These are phyloP conservation scores for Apostichopus japonicus DNA, from an alignment of 35 echinoderm and acorn worm species.

Conservation along the genomic window DNA sequence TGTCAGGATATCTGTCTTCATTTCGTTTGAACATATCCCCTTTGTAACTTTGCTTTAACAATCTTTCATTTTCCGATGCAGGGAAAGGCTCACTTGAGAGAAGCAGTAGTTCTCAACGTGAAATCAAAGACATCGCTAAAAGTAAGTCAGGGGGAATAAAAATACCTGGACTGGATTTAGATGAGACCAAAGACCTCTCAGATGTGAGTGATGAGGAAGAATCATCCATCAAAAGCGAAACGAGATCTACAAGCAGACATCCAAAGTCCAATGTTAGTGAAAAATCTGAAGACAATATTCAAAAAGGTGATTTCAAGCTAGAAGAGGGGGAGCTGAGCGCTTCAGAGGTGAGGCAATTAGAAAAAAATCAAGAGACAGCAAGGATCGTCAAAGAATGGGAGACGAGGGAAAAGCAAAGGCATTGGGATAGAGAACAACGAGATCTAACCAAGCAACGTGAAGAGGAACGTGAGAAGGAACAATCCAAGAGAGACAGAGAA, in stretches of 20 bases:
- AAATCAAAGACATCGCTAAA: background rate
- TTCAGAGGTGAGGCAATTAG: background rate
- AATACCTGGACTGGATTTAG: slow-evolving; percentile 34
- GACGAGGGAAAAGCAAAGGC: background rate
- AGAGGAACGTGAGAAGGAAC: background rate
- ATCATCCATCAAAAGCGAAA: background rate
- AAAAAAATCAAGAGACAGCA: slow-evolving; percentile 26
- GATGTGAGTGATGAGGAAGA: slow-evolving; percentile 23
- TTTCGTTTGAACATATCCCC: too few relatives aligned
- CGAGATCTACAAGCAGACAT: background rate
- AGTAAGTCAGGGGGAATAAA: background rate
- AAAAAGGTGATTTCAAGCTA: background rate
- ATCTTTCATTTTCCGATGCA: too few relatives aligned
- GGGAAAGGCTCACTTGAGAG: background rate
- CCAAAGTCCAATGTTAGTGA: background rate
- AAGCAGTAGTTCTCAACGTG: background rate
- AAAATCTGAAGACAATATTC: background rate
- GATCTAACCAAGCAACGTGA: background rate
- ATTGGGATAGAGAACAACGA: background rate
- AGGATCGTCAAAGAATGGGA: slow-evolving; percentile 12
- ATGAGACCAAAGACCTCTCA: background rate
- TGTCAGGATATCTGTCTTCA: too few relatives aligned
- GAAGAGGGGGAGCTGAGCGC: slow-evolving; percentile 29
- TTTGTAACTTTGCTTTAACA: too few relatives aligned
- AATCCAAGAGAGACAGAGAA: background rate